Evolutionary conservation across 2,113 vertebrate species (phyloP), one percentile per base, ranked within the genome.

Genomic region (Phylloscopus trochiloides): DNA sequence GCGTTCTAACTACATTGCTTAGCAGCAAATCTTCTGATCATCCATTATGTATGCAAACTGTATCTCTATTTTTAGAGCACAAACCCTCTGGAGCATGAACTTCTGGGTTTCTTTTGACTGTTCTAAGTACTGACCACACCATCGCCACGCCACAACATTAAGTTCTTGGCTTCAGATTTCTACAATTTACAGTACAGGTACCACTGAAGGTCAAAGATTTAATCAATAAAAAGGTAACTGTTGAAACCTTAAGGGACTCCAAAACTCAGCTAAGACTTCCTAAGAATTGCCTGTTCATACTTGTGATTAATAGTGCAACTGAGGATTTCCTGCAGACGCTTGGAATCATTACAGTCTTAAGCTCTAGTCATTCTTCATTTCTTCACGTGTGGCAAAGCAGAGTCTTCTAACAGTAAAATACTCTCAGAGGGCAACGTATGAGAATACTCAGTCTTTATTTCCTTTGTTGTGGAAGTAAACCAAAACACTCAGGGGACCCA

Each of bases 121-220:
- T 17, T 83, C 1, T 36, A 82, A 42, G 36, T 52, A 83, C 42
- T 50, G n/a, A 51, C 43, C 67, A 67, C 32, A 51, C 4, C 13
- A 47, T 38, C 28, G 29, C 6, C 21, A 14, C 0, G 0, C 7
- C 1, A 1, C 47, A 83, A 22, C 5, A 36, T 40, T 16, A 78
- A 75, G 20, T 50, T 72, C 15, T 78, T 25, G 9, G 16, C 70
- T 72, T 68, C 22, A 62, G 24, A 19, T 45, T 45, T 57, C 63
- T 51, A 31, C 48, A 58, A 31, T 38, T 66, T 54, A 45, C 26
- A 66, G 19, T 4, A 47, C 17, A 61, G 22, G 6, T 51, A 76
- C 9, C 42, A 43, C 47, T 9, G 21, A 50, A 68, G 11, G 54
- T 50, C 50, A 43, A 70, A 42, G 16, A 40, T 32, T 51, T 73